phyloP scores from a whole-genome alignment of 2,113 vertebrate genomes.

The Scomber scombrus region DNA sequence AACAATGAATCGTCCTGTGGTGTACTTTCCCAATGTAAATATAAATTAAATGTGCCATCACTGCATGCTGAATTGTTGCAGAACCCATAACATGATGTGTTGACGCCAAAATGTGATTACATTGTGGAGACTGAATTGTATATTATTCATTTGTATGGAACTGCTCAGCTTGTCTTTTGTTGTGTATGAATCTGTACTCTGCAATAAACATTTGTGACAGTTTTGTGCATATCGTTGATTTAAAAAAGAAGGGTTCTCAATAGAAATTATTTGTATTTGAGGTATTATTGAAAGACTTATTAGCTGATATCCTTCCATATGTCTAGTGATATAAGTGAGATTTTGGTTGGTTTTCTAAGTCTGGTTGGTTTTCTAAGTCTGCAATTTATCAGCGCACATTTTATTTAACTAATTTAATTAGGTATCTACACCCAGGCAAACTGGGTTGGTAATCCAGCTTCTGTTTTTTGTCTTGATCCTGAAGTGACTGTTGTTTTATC shows the following conservation, averaged over 20 bases:
- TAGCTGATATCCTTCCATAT: too few species aligned
- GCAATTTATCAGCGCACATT: too few species aligned
- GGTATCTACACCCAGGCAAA: neutral
- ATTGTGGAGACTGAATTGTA: neutral
- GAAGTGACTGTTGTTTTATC: neutral
- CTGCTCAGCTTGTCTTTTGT: neutral
- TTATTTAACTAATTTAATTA: neutral
- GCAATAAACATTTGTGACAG: slow-evolving; percentile 46
- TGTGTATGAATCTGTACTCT: slow-evolving; percentile 39
- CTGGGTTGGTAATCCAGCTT: neutral
- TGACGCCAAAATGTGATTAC: slow-evolving; percentile 3
- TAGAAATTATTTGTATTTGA: neutral
- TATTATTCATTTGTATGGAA: slow-evolving; percentile 4
- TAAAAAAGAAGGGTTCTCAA: neutral
- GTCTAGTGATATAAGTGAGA: too few species aligned
- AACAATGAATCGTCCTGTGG: neutral
- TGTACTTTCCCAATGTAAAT: slow-evolving; percentile 5
- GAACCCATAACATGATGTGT: neutral
- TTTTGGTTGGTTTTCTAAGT: too few species aligned
- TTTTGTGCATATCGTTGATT: neutral
- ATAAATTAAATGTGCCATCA: slow-evolving; percentile 3
- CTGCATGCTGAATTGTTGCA: slow-evolving; percentile 12
- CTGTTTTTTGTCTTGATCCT: neutral
- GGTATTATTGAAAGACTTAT: neutral
- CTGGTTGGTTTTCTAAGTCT: too few species aligned